A percentile compares a stretch with the other conserved stretches of the same genome.
These are phyloP conservation scores for Panorpa germanica DNA, from an alignment of 2,888 invertebrate species.

Conservation along the genomic window DNA sequence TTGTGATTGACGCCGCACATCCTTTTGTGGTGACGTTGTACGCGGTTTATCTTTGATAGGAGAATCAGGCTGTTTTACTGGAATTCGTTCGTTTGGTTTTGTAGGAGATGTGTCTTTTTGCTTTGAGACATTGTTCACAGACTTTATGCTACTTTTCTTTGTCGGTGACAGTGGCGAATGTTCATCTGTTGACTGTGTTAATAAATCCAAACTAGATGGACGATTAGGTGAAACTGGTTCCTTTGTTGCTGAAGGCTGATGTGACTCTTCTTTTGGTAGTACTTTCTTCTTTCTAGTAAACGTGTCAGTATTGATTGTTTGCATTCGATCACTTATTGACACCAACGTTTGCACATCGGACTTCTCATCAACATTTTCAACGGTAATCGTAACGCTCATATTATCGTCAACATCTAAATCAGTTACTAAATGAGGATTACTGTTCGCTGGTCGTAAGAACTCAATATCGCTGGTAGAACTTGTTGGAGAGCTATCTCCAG, in stretches of 20 bases:
- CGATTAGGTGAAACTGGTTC: constrained; percentile 9
- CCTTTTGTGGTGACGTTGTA: no score
- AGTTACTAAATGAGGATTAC: constrained; percentile 21
- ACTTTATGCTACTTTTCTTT: no score
- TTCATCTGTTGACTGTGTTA: no score
- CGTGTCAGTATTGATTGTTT: background rate
- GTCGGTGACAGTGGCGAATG: no score
- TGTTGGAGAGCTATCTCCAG: constrained; percentile 28
- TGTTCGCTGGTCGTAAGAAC: constrained; percentile 19
- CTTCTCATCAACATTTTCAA: constrained; percentile 4
- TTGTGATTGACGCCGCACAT: no score
- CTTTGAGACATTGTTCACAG: no score
- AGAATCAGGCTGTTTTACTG: no score
- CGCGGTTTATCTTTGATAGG: no score
- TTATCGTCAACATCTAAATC: constrained; percentile 18
- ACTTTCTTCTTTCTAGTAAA: constrained; percentile 7
- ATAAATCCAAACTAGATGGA: constrained; percentile 11
- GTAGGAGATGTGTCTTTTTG: no score
- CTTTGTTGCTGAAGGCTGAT: constrained; percentile 2
- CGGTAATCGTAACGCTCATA: constrained; percentile 6
- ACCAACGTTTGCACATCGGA: constrained; percentile 4
- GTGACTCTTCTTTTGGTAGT: constrained; percentile 7
- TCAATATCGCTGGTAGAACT: constrained; percentile 34
- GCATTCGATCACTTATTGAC: background rate
- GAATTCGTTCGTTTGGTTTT: no score